Conservation (phyloP, 2,888 invertebrate genomes). For the Parascotia fuliginaria region DNA sequence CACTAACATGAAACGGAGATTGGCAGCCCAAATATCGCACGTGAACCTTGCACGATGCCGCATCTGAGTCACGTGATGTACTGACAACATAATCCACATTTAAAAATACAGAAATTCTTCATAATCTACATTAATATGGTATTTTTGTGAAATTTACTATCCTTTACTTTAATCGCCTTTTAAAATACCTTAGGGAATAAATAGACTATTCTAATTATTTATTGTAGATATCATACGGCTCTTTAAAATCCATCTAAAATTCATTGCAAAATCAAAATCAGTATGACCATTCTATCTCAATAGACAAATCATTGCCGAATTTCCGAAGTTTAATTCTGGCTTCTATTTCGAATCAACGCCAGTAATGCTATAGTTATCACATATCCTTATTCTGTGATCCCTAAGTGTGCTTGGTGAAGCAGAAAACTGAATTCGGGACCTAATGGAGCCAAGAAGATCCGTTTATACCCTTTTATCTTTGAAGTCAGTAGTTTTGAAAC, state of each 20-base stretch:
- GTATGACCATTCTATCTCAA: not conserved
- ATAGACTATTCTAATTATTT: too few species aligned
- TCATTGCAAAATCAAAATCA: not conserved
- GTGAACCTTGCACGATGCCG: slow-evolving; percentile 8
- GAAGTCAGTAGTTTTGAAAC: not conserved
- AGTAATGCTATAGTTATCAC: slow-evolving; percentile 18
- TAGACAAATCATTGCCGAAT: slow-evolving; percentile 3
- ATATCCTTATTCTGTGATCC: slow-evolving; percentile 15
- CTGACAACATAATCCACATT: slow-evolving; percentile 12
- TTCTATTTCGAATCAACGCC: not conserved
- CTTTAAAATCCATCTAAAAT: slow-evolving; percentile 2
- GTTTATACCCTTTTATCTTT: not conserved
- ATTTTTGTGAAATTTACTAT: too few species aligned
- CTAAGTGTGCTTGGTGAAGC: slow-evolving; percentile 17
- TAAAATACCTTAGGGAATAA: too few species aligned
- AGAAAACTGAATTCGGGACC: slow-evolving; percentile 11
- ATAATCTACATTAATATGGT: too few species aligned
- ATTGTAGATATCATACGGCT: too few species aligned
- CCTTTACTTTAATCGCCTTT: too few species aligned
- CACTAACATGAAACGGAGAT: slow-evolving; percentile 18
- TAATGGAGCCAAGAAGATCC: not conserved
- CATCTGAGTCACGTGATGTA: slow-evolving; percentile 27
- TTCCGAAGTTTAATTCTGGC: not conserved
- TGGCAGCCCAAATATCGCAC: slow-evolving; percentile 15
- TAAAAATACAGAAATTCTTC: too few species aligned